Base-by-base conservation (phyloP, 1,140 invertebrate genomes). In the Homarus americanus region DNA sequence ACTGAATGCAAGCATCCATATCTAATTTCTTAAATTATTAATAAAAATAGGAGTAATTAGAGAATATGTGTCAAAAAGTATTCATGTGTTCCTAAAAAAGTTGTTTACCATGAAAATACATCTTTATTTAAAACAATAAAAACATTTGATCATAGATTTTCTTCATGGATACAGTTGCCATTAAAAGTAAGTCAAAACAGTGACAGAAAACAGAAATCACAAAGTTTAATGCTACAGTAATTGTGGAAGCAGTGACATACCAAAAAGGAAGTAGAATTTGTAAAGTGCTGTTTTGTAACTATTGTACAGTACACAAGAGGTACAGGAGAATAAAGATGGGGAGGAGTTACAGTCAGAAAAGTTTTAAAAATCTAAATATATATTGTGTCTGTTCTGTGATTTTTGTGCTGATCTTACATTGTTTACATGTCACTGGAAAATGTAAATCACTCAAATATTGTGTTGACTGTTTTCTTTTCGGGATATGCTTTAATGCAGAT, bases 121-220 rank as follows among this genome's bases (percentile, higher is more conserved):
- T 69, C 63, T 32, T 32, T 9, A 69, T 69, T 32, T 32, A 69
- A 69, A 63, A 66, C 17, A 69, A 32, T 32, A 69, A 28, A 32
- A 32, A 69, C 63, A 69, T 69, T 69, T 69, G 63, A 69, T 69
- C 63, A 69, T 69, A 32, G 53, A 69, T 69, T 32, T 69, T 24
- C 63, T 69, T 69, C n/a, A 10, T 69, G 24, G n/a, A 69, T 69
- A 69, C 63, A 69, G 28, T 69, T 69, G 63, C 63, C 63, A 69
- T 69, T 32, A 49, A 49, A 49, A 49, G 44, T 49, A 49, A n/a
- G n/a, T n/a, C 53, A 58, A 58, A 69, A 69, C 5, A 69, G 28
- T 69, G 63, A 69, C 63, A 69, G 63, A 69, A 69, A 69, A 69
- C 63, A 32, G 63, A 69, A 69, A 32, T 69, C 63, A 32, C 4